Evolutionary conservation across 2,113 vertebrate species (phyloP).

Genomic region (Neolamprologus variostigma): DNA sequence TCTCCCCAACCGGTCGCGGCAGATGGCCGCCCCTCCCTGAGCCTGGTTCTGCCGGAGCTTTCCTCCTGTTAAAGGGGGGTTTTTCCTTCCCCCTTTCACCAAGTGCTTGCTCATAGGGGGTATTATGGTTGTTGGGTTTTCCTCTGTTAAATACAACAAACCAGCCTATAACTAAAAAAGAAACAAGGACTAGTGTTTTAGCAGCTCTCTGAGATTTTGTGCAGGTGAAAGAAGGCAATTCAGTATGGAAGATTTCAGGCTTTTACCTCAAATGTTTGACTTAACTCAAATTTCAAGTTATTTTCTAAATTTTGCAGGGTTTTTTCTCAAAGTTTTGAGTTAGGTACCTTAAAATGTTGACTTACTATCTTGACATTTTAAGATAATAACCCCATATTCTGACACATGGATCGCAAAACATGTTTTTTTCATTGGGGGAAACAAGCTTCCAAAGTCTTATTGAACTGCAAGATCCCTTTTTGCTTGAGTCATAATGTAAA

Average conservation of each 20-base stretch:
- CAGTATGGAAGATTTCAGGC: rapidly evolving
- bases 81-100: rapidly evolving
- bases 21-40: background rate
- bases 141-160: background rate
- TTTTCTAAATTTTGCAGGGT: background rate
- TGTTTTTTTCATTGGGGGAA: background rate
- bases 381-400: background rate
- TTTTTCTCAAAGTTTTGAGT: background rate
- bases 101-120: background rate
- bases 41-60: background rate
- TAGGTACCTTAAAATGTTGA: background rate
- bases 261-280: background rate
- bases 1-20: background rate
- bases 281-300: background rate
- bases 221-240: background rate
- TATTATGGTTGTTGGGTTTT: background rate
- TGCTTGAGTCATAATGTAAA: background rate
- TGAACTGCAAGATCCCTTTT: background rate
- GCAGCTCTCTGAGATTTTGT: background rate
- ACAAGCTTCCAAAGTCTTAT: background rate
- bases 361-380: background rate
- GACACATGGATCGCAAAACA: background rate
- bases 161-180: background rate
- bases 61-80: background rate
- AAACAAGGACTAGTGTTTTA: background rate